Evolutionary conservation across 2,888 invertebrate genomes (phyloP).

Genomic region (Caenorhabditis afra): DNA sequence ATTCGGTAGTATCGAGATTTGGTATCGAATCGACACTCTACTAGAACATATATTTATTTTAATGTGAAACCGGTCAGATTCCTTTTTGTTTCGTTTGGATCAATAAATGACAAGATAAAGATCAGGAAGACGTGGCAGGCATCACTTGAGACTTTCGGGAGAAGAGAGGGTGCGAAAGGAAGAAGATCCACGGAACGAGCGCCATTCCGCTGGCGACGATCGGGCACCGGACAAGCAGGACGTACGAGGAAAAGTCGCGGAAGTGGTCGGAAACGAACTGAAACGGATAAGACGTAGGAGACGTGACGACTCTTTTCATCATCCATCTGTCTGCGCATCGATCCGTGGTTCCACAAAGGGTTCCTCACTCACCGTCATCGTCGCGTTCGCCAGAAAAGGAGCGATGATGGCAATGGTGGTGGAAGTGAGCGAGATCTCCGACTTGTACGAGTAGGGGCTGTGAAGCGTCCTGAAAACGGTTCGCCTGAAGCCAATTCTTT

Average conservation of each 20-base stretch:
- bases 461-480: neutral
- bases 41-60: too few species aligned
- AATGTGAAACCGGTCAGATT: too few species aligned
- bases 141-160: neutral
- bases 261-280: constrained; percentile 2
- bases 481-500: too few species aligned
- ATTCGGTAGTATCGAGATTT: too few species aligned
- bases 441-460: neutral
- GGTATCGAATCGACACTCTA: too few species aligned
- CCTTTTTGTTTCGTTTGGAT: neutral
- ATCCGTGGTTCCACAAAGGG: too few species aligned
- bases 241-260: constrained; percentile 10
- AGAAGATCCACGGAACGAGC: constrained; percentile 22
- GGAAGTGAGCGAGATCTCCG: constrained; percentile 4
- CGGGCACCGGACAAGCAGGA: constrained; percentile 3
- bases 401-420: constrained; percentile 3
- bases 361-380: constrained; percentile 14
- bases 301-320: too few species aligned
- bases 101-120: neutral
- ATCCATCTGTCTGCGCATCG: too few species aligned
- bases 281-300: neutral
- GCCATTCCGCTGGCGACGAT: neutral
- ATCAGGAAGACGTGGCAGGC: neutral
- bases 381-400: constrained; percentile 12
- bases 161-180: constrained; percentile 19